Conservation (phyloP, 35 echinoderm and acorn worm genomes). For the Holothuria glaberrima region DNA sequence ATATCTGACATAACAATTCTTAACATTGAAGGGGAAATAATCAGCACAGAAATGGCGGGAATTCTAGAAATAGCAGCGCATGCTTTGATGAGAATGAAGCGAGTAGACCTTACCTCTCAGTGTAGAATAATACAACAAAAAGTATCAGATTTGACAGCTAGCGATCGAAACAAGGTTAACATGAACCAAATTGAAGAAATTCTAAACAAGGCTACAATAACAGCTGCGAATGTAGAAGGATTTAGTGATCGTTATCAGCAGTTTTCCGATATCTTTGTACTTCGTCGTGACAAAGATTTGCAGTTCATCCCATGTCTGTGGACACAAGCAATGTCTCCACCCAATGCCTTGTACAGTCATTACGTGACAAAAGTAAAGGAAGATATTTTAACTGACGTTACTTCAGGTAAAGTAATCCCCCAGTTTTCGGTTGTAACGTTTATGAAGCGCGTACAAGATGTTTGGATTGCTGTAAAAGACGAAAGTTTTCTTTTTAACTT, state of each 20-base stretch:
- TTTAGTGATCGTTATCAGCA: not conserved
- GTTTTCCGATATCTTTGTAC: constrained; percentile 25
- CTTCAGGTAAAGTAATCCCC: not conserved
- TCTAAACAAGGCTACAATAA: not conserved
- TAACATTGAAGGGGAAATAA: constrained; percentile 10
- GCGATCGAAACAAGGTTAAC: constrained; percentile 4
- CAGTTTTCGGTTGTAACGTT: constrained; percentile 11
- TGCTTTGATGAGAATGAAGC: constrained; percentile 39
- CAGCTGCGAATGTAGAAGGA: not conserved
- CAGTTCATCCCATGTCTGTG: constrained; percentile 13
- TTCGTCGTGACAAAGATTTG: not conserved
- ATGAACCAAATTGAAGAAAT: constrained; percentile 14
- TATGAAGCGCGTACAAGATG: constrained; percentile 10
- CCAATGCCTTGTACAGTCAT: not conserved
- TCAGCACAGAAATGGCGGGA: not conserved
- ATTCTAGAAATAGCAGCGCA: constrained; percentile 15
- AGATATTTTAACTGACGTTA: not conserved
- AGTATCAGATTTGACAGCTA: not conserved
- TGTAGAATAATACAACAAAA: constrained; percentile 6
- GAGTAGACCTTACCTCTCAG: not conserved
- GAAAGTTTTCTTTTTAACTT: constrained; percentile 26
- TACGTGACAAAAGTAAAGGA: not conserved
- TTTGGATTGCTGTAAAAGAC: constrained; percentile 16
- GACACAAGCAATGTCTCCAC: constrained; percentile 5
- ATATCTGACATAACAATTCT: constrained; percentile 24